These are phyloP conservation scores for Danio jaintianensis DNA, from an alignment of 2,797 vertebrate species.

Conservation along the genomic window DNA sequence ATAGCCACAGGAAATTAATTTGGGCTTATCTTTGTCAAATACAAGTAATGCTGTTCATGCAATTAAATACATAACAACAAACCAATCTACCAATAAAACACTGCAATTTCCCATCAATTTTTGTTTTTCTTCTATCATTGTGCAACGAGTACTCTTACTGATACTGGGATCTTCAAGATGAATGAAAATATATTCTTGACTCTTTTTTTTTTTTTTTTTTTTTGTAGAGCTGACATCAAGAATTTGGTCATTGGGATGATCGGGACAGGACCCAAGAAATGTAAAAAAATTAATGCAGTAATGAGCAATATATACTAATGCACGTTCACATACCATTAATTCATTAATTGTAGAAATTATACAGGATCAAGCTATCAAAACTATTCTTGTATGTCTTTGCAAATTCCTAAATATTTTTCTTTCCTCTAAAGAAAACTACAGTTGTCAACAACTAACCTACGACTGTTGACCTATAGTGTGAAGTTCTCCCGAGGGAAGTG, in stretches of 20 bases:
- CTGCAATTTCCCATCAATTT: background rate
- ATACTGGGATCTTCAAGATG: background rate
- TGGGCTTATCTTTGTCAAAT: background rate
- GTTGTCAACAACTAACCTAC: conserved; percentile 10
- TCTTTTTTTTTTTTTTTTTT: background rate
- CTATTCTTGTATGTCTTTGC: background rate
- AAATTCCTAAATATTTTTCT: background rate
- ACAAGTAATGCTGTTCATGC: background rate
- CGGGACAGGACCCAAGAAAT: too few relatives aligned
- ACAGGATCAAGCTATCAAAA: background rate
- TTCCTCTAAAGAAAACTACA: background rate
- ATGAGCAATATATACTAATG: background rate
- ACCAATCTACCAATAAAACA: background rate
- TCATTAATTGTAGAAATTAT: background rate
- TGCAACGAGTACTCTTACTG: background rate
- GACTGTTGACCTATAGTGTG: background rate
- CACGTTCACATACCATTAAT: background rate
- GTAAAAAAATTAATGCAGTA: too few relatives aligned
- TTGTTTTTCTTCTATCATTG: too few relatives aligned
- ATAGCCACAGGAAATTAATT: background rate
- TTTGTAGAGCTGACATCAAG: background rate
- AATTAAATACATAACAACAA: background rate
- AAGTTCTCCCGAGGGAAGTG: background rate
- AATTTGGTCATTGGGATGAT: too few relatives aligned
- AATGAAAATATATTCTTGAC: background rate